Evolutionary conservation across 2,888 invertebrate species (phyloP).

Genomic region (Euplexia lucipara): DNA sequence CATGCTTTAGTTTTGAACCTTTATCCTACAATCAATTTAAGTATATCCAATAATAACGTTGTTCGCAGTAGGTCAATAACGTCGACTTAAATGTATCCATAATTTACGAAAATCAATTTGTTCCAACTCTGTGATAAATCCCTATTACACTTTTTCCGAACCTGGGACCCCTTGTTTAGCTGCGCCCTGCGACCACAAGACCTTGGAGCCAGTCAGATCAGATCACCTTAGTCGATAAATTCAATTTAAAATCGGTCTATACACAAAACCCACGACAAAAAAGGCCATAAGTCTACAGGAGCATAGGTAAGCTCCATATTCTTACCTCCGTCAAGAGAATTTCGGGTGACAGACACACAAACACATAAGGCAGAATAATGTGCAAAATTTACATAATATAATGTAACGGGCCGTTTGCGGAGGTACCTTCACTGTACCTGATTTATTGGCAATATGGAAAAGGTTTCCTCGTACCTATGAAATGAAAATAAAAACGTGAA

Average conservation of each 20-base stretch:
- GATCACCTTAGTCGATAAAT: background rate
- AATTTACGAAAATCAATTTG: too few species aligned
- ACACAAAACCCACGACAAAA: slow-evolving; percentile 63
- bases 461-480: slow-evolving; percentile 34
- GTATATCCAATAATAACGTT: too few species aligned
- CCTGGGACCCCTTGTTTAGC: background rate
- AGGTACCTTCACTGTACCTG: slow-evolving; percentile 37
- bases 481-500: slow-evolving; percentile 51
- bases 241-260: slow-evolving; percentile 17
- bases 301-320: slow-evolving; percentile 65
- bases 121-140: too few species aligned
- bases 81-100: too few species aligned
- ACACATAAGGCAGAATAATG: slow-evolving; percentile 72
- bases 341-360: slow-evolving; percentile 76
- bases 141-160: too few species aligned
- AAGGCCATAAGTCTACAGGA: slow-evolving; percentile 65
- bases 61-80: too few species aligned
- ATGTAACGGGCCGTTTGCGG: slow-evolving; percentile 54
- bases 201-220: background rate
- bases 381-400: slow-evolving; percentile 74
- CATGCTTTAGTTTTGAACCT: too few species aligned
- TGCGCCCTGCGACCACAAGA: too few species aligned
- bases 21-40: too few species aligned
- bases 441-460: slow-evolving; percentile 65
- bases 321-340: slow-evolving; percentile 80